Evolutionary conservation across 2,888 invertebrate genomes (phyloP), one percentile per base, ranked within the genome.

Genomic region (Netelia fuscicornis): DNA sequence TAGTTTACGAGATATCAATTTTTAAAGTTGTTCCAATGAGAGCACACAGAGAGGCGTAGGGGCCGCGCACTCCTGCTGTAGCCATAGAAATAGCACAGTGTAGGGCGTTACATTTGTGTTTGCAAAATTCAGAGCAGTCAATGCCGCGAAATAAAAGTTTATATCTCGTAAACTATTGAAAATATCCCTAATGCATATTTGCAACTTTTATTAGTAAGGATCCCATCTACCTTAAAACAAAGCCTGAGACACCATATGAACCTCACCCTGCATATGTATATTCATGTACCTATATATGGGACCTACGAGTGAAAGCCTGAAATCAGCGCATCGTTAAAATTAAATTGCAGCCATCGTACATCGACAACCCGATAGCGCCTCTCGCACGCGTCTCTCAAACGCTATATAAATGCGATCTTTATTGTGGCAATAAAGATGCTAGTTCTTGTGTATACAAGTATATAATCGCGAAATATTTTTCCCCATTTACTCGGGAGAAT

Each of bases 301-400:
- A 71, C 54, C 64, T 30, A 30, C 64, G 23, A 30, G 44, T 62
- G 58, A 65, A 84, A 77, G 72, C 52, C 60, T 80, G 71, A 76
- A 81, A 84, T 84, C 84, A 81, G 65, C 54, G 76, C 76, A 77
- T 81, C 84, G 81, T 84, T 84, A 84, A 84, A 84, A 81, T 81
- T 68, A 84, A 80, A 84, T 80, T 80, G 81, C 75, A 62, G 75
- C 44, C 78, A 62, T 58, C 20, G 30, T 11, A 60, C 11, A 30
- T 75, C 56, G 52, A 72, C n/a, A 58, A 17, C 20, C 17, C 42
- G 56, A 62, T 42, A 64, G 52, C 62, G 62, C 67, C 25, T 60
- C 48, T 54, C 42, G 56, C 52, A 62, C 10, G 52, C 17, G 30
- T 48, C 48, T 52, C 44, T 25, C 70, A 79, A 71, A 79, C 44